Evolutionary conservation across 1,140 invertebrate genomes (phyloP), one percentile per base, ranked within the genome.

Genomic region (Lepidurus apus): DNA sequence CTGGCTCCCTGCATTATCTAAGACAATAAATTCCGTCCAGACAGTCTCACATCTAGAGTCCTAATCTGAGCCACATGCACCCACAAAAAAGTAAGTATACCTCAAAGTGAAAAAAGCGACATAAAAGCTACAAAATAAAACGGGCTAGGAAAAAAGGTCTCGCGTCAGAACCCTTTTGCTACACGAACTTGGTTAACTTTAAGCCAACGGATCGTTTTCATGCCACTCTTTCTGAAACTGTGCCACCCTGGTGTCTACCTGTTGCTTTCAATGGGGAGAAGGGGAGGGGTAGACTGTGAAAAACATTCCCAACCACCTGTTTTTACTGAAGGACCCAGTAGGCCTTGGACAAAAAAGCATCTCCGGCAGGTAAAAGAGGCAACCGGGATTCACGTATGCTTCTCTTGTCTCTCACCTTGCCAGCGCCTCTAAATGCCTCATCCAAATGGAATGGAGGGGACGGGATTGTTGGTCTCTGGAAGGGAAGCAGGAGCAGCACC

Each of bases 361-460:
- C 53, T 65, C 21, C 53, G 53, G 21, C 53, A 21, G 53, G 53
- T 65, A 65, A 17, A 65, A 65, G n/a, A 65, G 21, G 53, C 21
- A 21, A 65, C 17, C n/a, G 53, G 53, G n/a, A 65, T 21, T 13
- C 53, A 65, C 53, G 53, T 65, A 65, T 65, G 53, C 53, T 65
- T 65, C 21, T 21, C 53, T 65, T 65, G 17, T 65, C 21, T 65
- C 17, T 65, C 21, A n/a, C 53, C 53, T 65, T 65, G 53, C 53
- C 53, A 13, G 13, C 53, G 53, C 53, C 21, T 65, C 53, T 65
- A 21, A 65, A 65, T 65, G 53, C 53, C 53, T 65, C 21, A 13
- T n/a, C 21, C 17, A 21, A 21, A 65, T 21, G 53, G 53, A 65
- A 65, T 65, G 21, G 53, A 65, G 13, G 53, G 53, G 53, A 5